Percentiles rank a stretch among this genome's conserved stretches.
These are phyloP conservation scores for Temnothorax longispinosus DNA, from an alignment of 1,140 invertebrate species.

Conservation along the genomic window DNA sequence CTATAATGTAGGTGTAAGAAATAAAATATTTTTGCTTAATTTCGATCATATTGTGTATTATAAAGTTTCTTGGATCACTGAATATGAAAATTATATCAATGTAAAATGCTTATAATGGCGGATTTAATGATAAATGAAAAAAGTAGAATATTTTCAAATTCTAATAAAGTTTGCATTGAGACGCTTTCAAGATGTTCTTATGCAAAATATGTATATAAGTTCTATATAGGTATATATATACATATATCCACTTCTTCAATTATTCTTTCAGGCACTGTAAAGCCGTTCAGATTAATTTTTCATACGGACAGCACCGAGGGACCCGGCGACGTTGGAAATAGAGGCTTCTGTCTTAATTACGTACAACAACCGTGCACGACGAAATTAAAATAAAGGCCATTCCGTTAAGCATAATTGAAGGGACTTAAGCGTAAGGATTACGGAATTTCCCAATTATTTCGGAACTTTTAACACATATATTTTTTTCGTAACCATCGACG, in stretches of 20 bases:
- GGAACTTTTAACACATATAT: constrained; percentile 54
- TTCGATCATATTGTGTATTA: no score
- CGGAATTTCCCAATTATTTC: constrained; percentile 50
- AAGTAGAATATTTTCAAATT: no score
- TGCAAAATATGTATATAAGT: no score
- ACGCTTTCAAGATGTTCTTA: no score
- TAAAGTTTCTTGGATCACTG: no score
- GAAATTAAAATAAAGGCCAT: constrained; percentile 66
- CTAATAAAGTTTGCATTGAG: no score
- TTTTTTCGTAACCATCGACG: constrained; percentile 20
- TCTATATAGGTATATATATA: no score
- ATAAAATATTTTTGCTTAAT: no score
- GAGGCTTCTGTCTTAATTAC: constrained; percentile 93
- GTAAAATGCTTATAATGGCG: no score
- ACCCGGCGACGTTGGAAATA: constrained; percentile 90
- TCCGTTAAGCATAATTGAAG: background rate
- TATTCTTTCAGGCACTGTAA: constrained; percentile 89
- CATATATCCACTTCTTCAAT: background rate
- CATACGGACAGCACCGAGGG: constrained; percentile 92
- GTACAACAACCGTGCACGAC: constrained; percentile 93
- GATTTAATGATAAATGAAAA: no score
- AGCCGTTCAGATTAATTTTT: constrained; percentile 92
- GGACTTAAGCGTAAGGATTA: constrained; percentile 4
- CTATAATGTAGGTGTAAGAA: no score
- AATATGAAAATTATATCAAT: no score